Conservation (phyloP, 2,113 vertebrate genomes). For the Papio anubis region DNA sequence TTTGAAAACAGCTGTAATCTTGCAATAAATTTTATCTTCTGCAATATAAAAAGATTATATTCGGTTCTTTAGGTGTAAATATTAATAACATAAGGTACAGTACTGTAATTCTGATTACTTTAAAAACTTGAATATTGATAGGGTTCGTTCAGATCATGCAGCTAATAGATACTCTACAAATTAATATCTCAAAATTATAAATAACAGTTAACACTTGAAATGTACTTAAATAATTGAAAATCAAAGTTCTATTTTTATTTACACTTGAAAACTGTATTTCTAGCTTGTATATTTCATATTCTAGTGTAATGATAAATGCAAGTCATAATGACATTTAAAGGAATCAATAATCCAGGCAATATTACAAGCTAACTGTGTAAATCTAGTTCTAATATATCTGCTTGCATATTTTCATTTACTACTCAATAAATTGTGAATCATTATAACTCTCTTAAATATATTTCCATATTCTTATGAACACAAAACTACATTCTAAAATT, state of each 20-base stretch:
- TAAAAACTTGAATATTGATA: neutral
- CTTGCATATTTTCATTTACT: constrained; percentile 52
- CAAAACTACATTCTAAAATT: constrained; percentile 43
- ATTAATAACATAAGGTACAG: neutral
- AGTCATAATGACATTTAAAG: neutral
- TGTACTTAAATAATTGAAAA: neutral
- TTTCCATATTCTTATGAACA: neutral
- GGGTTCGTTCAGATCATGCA: neutral
- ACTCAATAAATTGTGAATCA: neutral
- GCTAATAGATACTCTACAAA: neutral
- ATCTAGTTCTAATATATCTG: constrained; percentile 19
- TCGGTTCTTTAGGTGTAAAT: neutral
- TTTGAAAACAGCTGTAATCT: constrained; percentile 47
- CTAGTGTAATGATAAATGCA: neutral
- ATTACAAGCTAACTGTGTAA: constrained; percentile 36
- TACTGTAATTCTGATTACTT: neutral
- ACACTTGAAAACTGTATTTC: constrained; percentile 6
- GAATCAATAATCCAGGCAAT: neutral
- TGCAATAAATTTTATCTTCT: neutral
- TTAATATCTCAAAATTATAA: neutral
- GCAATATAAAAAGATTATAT: neutral
- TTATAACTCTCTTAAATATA: neutral
- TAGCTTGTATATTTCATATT: neutral
- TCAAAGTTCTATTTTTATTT: constrained; percentile 37
- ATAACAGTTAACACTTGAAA: neutral